A percentile compares a stretch with the other conserved stretches of the same genome.
Conservation (phyloP, 2,888 invertebrate genomes). For the Carpatolechia fugitivella region DNA sequence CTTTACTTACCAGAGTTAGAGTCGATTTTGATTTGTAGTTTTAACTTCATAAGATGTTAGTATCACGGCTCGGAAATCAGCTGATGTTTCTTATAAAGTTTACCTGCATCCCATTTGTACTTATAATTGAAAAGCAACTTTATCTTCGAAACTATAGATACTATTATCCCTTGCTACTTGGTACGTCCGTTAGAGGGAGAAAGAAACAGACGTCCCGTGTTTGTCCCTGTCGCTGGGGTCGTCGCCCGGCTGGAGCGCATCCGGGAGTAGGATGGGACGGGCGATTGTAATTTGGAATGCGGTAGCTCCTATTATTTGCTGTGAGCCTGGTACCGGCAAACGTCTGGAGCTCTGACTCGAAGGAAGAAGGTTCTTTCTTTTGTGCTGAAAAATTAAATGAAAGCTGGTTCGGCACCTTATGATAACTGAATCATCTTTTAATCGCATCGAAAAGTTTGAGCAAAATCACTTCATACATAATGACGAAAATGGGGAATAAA, state of each 20-base stretch:
- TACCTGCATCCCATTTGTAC: constrained; percentile 35
- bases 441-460: no score
- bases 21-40: constrained; percentile 26
- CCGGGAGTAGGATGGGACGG: constrained; percentile 43
- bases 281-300: no score
- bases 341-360: constrained; percentile 56
- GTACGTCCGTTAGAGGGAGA: constrained; percentile 33
- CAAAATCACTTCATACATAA: no score
- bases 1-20: constrained; percentile 19
- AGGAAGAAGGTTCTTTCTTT: constrained; percentile 23
- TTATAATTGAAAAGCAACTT: neutral
- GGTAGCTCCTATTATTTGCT: constrained; percentile 42
- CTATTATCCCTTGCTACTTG: neutral
- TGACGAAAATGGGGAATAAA: no score
- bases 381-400: neutral
- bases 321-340: constrained; percentile 63
- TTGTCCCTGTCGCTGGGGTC: constrained; percentile 55
- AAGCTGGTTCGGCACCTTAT: no score
- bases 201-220: constrained; percentile 54
- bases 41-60: constrained; percentile 33
- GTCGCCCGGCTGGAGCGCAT: constrained; percentile 41
- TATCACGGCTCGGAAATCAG: constrained; percentile 42
- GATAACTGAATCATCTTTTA: no score
- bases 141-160: neutral
- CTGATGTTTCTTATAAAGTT: constrained; percentile 44